Conservation (phyloP, 2,797 vertebrate genomes). For the Lithobates pipiens region DNA sequence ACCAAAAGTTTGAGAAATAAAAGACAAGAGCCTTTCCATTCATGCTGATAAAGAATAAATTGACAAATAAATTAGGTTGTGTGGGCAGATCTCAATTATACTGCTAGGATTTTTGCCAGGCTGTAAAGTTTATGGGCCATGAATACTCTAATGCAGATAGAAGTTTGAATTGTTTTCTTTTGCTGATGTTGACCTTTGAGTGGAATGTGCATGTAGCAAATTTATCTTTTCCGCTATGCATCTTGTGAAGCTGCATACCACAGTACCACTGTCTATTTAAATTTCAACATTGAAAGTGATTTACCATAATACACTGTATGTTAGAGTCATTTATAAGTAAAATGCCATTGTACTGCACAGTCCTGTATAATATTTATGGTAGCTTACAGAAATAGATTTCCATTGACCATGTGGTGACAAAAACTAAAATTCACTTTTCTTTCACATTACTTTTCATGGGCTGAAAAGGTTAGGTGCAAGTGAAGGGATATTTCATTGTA, state of each 20-base stretch:
- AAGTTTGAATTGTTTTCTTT: conserved; percentile 58
- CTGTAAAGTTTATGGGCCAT: conserved; percentile 61
- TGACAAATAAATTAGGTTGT: conserved; percentile 62
- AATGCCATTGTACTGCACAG: neutral
- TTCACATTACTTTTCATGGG: too few relatives aligned
- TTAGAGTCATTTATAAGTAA: neutral
- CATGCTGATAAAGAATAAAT: conserved; percentile 57
- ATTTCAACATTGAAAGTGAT: neutral
- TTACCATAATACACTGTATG: neutral
- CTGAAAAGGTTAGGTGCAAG: too few relatives aligned
- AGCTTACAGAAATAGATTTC: neutral
- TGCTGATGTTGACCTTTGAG: conserved; percentile 58
- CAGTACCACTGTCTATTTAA: neutral
- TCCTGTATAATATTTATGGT: neutral
- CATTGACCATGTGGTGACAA: neutral
- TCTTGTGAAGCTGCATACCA: conserved; percentile 1
- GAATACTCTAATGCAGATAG: conserved; percentile 56
- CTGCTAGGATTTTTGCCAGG: conserved; percentile 59
- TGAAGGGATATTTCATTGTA: too few relatives aligned
- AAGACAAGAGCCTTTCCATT: conserved; percentile 48
- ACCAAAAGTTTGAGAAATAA: conserved; percentile 46
- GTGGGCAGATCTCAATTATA: conserved; percentile 63
- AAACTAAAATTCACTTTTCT: neutral
- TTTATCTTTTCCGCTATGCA: conserved; percentile 39
- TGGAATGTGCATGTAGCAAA: conserved; percentile 35